phyloP scores from a whole-genome alignment of 2,113 vertebrate genomes.

The Hoplias malabaricus region DNA sequence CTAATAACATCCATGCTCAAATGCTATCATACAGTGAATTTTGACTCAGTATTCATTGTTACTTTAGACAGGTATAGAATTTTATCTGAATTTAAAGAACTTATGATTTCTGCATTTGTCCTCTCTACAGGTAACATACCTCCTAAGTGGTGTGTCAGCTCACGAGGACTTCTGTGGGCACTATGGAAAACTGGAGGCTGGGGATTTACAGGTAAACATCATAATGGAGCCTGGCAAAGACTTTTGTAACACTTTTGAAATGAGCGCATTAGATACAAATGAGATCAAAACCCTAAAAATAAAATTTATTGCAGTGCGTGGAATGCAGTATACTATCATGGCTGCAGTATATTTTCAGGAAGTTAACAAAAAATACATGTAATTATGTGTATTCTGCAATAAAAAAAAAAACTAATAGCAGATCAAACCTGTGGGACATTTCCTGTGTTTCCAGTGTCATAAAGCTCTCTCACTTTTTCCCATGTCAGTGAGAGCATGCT shows the following conservation, averaged over 20 bases:
- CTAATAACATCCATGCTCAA: too few species aligned
- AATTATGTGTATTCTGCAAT: background rate
- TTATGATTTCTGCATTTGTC: background rate
- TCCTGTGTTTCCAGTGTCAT: slow-evolving; percentile 52
- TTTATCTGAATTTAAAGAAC: background rate
- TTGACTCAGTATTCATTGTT: too few species aligned
- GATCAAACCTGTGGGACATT: too few species aligned
- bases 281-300: too few species aligned
- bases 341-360: background rate
- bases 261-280: too few species aligned
- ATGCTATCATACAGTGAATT: too few species aligned
- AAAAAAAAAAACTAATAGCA: too few species aligned
- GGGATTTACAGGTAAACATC: slow-evolving; percentile 75
- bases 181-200: slow-evolving; percentile 68
- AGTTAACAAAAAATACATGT: background rate
- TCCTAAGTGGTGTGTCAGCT: slow-evolving; percentile 67
- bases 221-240: background rate
- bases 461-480: slow-evolving; percentile 43
- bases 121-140: slow-evolving; percentile 63
- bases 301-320: too few species aligned
- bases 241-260: background rate
- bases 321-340: background rate
- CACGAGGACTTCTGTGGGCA: slow-evolving; percentile 81
- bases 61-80: background rate
- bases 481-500: slow-evolving; percentile 24